These are phyloP conservation scores for Caenorhabditis uteleia DNA, from an alignment of 2,888 invertebrate genomes.

Conservation along the genomic window DNA sequence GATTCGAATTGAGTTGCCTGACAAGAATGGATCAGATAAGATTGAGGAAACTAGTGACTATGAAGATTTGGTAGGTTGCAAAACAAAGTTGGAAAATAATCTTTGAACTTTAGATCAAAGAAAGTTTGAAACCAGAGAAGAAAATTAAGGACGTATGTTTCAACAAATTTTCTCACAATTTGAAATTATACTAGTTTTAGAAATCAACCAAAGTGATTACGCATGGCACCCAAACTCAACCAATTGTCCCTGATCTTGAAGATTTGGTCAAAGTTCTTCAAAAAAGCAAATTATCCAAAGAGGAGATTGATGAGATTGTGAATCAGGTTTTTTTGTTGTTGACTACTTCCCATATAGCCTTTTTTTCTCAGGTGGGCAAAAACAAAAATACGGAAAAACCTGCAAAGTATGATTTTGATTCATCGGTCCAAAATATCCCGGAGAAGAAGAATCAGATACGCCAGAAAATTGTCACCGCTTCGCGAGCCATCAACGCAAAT, in stretches of 20 bases:
- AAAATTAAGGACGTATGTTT: slow-evolving; percentile 14
- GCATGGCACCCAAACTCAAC: slow-evolving; percentile 28
- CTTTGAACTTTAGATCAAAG: slow-evolving; percentile 12
- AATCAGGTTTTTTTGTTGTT: no score
- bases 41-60: slow-evolving; percentile 35
- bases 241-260: slow-evolving; percentile 51
- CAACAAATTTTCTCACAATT: neutral
- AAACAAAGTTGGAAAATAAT: neutral
- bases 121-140: slow-evolving; percentile 8
- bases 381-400: slow-evolving; percentile 40
- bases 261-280: slow-evolving; percentile 56
- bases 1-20: slow-evolving; percentile 45
- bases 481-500: slow-evolving; percentile 23
- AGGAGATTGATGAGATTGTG: slow-evolving; percentile 59
- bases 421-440: slow-evolving; percentile 45
- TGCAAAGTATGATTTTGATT: slow-evolving; percentile 47
- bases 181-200: slow-evolving; percentile 11
- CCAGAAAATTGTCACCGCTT: slow-evolving; percentile 38
- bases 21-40: slow-evolving; percentile 8
- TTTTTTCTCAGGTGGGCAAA: slow-evolving; percentile 37
- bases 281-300: slow-evolving; percentile 54
- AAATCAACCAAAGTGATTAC: slow-evolving; percentile 29
- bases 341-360: no score
- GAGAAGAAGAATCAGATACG: slow-evolving; percentile 39
- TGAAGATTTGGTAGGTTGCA: slow-evolving; percentile 29